Evolutionary conservation across 2,113 vertebrate genomes (phyloP), one percentile per base, ranked within the genome.

Genomic region (Chamaea fasciata): DNA sequence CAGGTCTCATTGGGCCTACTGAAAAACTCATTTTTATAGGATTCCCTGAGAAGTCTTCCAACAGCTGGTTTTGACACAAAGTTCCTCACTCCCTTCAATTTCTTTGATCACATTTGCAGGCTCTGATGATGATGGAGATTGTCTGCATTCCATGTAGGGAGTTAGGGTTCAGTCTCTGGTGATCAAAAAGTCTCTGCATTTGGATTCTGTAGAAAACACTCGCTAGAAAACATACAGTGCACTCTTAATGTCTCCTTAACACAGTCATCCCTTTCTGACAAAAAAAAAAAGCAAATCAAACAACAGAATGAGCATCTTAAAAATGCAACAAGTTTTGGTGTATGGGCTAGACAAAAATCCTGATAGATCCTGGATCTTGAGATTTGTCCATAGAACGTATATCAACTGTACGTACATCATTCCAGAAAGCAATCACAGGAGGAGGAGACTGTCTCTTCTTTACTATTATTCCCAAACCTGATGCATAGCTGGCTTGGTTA

Each of bases 131-230:
- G 60, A 81, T 10, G 5, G 3, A 74, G 23, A 52, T 17, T 46
- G 15, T 22, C 50, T 70, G 5, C 28, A 71, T 67, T 28, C 24
- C 20, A 4, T 42, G 28, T 41, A 57, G 15, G 30, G 33, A 73
- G 23, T 37, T 20, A 39, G 3, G 3, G 3, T 42, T 9, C 23
- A 62, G 37, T 30, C 16, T 60, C 23, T 0, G 0, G 16, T 53
- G 28, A 49, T 55, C 64, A 44, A 75, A 90, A 90, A 21, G 17
- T 41, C 56, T 71, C 31, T 63, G 26, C 4, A 53, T 70, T 57
- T 78, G 22, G 4, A 47, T 33, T 71, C 13, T 2, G 0, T 30
- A 46, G 39, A 42, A 81, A 88, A 76, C 12, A 37, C 28, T n/a
- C 10, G 4, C 26, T 24, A 63, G 52, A 86, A 83, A 91, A 71